Conservation (phyloP, 2,888 invertebrate genomes). For the Trypoxylon attenuatum region DNA sequence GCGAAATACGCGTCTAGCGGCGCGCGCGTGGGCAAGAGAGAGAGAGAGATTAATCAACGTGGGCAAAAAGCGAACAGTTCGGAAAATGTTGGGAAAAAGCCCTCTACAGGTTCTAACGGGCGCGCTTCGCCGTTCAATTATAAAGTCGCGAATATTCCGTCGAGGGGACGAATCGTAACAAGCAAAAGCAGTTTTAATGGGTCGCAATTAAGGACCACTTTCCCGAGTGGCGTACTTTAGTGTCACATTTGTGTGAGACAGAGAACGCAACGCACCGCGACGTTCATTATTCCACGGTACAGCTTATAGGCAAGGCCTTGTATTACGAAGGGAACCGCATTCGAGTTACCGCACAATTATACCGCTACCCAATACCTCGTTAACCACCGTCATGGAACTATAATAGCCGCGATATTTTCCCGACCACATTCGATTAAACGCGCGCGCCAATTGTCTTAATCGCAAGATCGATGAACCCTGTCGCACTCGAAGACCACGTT, state of each 20-base stretch:
- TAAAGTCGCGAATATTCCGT: too few species aligned
- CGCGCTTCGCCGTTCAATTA: too few species aligned
- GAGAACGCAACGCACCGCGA: too few species aligned
- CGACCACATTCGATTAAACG: not conserved
- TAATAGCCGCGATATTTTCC: not conserved
- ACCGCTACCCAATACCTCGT: slow-evolving; percentile 7
- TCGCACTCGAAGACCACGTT: too few species aligned
- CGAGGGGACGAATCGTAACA: not conserved
- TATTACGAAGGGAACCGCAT: slow-evolving; percentile 1
- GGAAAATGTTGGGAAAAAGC: too few species aligned
- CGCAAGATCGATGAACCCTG: too few species aligned
- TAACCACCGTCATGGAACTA: not conserved
- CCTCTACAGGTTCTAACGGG: too few species aligned
- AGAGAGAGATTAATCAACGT: too few species aligned
- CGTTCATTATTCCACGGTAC: slow-evolving; percentile 5
- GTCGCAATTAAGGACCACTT: not conserved
- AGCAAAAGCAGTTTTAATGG: not conserved
- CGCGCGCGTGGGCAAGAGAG: too few species aligned
- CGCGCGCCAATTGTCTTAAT: too few species aligned
- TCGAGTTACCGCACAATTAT: not conserved
- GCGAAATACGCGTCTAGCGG: too few species aligned
- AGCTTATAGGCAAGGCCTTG: not conserved
- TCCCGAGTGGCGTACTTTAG: not conserved
- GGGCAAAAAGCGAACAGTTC: too few species aligned
- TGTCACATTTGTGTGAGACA: not conserved